These are phyloP conservation scores for Taurulus bubalis DNA, from an alignment of 2,113 vertebrate species.

Conservation along the genomic window DNA sequence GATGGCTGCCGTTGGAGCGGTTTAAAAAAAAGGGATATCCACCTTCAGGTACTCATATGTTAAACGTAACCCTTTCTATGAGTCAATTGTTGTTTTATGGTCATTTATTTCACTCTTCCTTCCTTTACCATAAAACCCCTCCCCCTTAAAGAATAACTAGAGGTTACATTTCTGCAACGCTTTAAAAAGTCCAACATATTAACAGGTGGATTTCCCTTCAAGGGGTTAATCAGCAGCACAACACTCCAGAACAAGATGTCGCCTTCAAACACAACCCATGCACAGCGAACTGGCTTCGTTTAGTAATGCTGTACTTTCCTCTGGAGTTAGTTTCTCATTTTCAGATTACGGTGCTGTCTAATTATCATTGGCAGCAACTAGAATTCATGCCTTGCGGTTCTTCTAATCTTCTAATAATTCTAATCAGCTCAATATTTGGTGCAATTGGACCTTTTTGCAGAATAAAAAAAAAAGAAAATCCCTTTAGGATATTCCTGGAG, in stretches of 20 bases:
- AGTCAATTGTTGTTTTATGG: background rate
- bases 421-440: too few species aligned
- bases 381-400: background rate
- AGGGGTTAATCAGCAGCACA: constrained; percentile 32
- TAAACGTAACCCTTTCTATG: background rate
- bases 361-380: background rate
- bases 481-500: too few species aligned
- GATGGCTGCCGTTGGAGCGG: background rate
- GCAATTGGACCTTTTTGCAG: too few species aligned
- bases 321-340: constrained; percentile 19
- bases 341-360: constrained; percentile 4
- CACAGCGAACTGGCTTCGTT: constrained; percentile 15
- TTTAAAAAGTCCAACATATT: background rate
- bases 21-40: constrained; percentile 22
- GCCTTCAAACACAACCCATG: constrained; percentile 51
- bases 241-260: constrained; percentile 45
- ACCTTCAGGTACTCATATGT: background rate
- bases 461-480: too few species aligned
- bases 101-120: background rate
- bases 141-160: background rate
- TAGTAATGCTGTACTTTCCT: background rate
- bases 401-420: too few species aligned
- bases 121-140: background rate
- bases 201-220: constrained; percentile 12
- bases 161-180: background rate